phyloP scores from a whole-genome alignment of 1,140 invertebrate species.

The Gryllus bimaculatus region DNA sequence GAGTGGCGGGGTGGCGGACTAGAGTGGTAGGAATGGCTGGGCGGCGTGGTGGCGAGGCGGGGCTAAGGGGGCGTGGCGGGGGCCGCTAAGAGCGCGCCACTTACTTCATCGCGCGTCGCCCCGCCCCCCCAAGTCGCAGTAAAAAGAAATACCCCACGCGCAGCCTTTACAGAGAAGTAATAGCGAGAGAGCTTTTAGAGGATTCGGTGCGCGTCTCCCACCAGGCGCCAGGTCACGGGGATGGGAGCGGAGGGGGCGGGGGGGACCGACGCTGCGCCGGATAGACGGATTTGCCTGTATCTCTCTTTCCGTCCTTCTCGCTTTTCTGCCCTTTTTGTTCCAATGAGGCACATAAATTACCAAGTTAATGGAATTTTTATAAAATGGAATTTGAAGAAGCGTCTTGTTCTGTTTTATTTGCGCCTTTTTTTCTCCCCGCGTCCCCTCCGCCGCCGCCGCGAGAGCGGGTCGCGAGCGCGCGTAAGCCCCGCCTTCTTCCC shows the following conservation, averaged over 20 bases:
- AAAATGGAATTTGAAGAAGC: constrained; percentile 21
- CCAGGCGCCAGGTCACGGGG: background rate
- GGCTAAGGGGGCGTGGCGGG: background rate
- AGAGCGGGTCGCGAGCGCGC: background rate
- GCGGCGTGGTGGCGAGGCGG: background rate
- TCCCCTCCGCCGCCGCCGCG: background rate
- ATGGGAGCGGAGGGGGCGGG: background rate
- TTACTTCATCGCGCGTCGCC: background rate
- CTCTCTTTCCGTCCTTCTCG: constrained; percentile 13
- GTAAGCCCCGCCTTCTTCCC: background rate
- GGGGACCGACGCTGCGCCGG: background rate
- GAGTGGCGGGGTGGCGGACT: too few species aligned
- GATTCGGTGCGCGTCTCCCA: background rate
- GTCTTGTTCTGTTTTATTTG: constrained; percentile 9
- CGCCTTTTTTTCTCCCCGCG: background rate
- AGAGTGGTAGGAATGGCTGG: too few species aligned
- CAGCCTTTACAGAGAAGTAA: background rate
- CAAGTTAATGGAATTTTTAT: constrained; percentile 24
- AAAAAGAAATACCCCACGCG: background rate
- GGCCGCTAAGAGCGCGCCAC: background rate
- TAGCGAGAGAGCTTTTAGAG: constrained; percentile 3
- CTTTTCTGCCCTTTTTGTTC: constrained; percentile 18
- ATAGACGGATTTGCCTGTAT: constrained; percentile 10
- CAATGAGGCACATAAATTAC: constrained; percentile 24
- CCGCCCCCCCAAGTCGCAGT: background rate